Base-by-base conservation (phyloP, 2,888 invertebrate species). In the Tetranychus truncatus region DNA sequence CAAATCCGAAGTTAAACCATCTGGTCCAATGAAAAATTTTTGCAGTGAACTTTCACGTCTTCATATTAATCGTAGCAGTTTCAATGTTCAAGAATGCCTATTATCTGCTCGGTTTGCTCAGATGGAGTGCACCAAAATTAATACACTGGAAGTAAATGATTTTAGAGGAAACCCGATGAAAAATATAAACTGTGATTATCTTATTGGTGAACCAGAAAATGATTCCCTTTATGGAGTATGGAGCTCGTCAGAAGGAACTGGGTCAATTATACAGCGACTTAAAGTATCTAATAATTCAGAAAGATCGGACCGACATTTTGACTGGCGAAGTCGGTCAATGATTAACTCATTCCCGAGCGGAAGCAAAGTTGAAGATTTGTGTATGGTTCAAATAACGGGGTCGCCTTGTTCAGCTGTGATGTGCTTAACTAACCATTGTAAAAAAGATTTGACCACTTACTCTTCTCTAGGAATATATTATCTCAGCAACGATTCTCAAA, bases 381-480 rank as follows among this genome's bases (percentile, higher is more conserved):
- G 46, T 45, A n/a, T 72, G 20, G 45, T 44, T 34, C 46, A 20
- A 18, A 46, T 45, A 45, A 20, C 72, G 9, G 46, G 20, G 4
- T 20, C 44, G 15, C 45, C 45, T n/a, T 46, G 11, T 65, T 9
- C 55, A 45, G 73, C 45, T 20, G 15, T 73, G 9, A 65, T 73
- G 11, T 73, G 73, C 55, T 73, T 73, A 66, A 65, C 73, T 11
- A 73, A 66, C 45, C 73, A 73, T 73, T 65, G 24, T 24, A 73
- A 73, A 65, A 18, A 11, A 66, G 66, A 73, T 7, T 18, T 24
- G 9, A 20, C n/a, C 5, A 21, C 24, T n/a, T 73, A 9, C 15
- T 65, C 34, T 18, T 46, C 73, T n/a, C 18, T 46, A n/a, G 65
- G 65, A 7, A 73, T 73, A 18, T 24, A 73, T n/a, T 65, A 44